These are phyloP conservation scores for Aelia acuminata DNA, from an alignment of 2,888 invertebrate genomes.

Conservation along the genomic window DNA sequence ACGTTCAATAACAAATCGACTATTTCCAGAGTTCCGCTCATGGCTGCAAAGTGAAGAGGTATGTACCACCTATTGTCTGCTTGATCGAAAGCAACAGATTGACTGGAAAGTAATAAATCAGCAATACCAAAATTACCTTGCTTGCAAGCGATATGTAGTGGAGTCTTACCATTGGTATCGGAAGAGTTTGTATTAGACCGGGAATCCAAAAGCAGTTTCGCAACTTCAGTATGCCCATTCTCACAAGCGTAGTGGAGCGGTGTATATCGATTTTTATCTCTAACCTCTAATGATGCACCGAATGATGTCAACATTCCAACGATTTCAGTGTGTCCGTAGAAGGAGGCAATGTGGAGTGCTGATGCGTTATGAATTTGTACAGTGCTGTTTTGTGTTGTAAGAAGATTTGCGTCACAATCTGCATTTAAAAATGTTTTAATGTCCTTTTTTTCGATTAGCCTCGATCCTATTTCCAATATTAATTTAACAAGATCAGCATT, in stretches of 20 bases:
- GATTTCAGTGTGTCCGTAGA: background rate
- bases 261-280: background rate
- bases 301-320: background rate
- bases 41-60: conserved; percentile 94
- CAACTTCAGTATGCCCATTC: background rate
- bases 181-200: background rate
- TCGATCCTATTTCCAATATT: background rate
- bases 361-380: background rate
- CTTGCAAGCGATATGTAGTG: background rate
- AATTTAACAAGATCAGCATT: background rate
- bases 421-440: background rate
- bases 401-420: background rate
- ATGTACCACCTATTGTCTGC: conserved; percentile 70
- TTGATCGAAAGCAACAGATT: background rate
- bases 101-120: background rate
- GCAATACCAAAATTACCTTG: background rate
- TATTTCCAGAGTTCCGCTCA: conserved; percentile 80
- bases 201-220: background rate
- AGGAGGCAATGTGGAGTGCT: background rate
- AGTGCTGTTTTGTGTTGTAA: background rate
- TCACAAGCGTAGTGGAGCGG: background rate
- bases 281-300: background rate
- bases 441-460: background rate
- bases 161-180: background rate
- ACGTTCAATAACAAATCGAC: too few relatives aligned